These are phyloP conservation scores for Watsonalla cultraria DNA, from an alignment of 2,888 invertebrate species.

Conservation along the genomic window DNA sequence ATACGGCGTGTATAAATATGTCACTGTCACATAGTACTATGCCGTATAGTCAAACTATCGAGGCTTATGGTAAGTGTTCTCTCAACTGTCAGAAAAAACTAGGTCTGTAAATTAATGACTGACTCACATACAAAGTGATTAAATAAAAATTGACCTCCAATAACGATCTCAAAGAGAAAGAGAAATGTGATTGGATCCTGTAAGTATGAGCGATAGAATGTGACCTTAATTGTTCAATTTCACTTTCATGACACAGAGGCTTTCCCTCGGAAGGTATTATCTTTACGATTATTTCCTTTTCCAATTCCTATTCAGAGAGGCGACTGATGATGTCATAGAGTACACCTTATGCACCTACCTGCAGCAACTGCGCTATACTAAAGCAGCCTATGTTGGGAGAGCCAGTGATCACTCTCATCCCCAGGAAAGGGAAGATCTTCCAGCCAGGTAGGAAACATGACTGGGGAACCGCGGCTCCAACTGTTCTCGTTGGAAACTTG, in stretches of 20 bases:
- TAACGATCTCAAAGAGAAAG: background rate
- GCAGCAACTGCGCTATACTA: too few species aligned
- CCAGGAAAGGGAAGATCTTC: too few species aligned
- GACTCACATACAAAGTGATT: background rate
- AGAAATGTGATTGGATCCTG: background rate
- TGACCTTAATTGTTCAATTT: background rate
- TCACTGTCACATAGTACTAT: too few species aligned
- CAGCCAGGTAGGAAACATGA: too few species aligned
- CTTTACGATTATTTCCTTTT: background rate
- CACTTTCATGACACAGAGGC: background rate
- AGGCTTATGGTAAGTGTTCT: too few species aligned
- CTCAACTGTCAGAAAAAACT: background rate
- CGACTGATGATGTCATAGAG: background rate
- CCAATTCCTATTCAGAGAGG: background rate
- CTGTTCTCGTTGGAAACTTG: too few species aligned
- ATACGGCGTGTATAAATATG: too few species aligned
- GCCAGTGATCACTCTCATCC: too few species aligned
- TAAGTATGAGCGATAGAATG: background rate
- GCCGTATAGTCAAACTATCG: too few species aligned
- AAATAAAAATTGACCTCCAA: background rate
- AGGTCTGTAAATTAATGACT: background rate
- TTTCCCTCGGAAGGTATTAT: slow-evolving; percentile 1
- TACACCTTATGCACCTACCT: too few species aligned
- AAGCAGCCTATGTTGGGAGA: too few species aligned
- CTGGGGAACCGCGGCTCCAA: too few species aligned